Evolutionary conservation across 1,140 invertebrate genomes (phyloP).

Genomic region (Drosophila tsacasi): DNA sequence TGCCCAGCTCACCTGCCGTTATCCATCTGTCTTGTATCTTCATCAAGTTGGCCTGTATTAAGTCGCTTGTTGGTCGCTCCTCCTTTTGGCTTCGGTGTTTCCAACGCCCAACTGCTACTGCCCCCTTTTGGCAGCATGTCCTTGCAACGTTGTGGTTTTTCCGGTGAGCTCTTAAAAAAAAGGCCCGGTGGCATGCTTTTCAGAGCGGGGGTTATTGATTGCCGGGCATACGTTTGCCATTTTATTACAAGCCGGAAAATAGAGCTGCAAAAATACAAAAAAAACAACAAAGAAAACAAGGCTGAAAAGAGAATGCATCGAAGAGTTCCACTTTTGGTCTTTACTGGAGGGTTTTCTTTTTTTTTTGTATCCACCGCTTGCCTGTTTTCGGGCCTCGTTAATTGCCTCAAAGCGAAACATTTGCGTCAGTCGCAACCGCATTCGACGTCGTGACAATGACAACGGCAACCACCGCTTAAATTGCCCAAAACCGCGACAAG

Average conservation of each 20-base stretch:
- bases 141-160: conserved; percentile 57
- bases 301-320: conserved; percentile 8
- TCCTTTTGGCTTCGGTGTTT: background rate
- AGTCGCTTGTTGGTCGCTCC: conserved; percentile 69
- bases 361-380: background rate
- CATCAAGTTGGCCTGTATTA: conserved; percentile 79
- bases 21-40: conserved; percentile 81
- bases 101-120: background rate
- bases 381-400: conserved; percentile 66
- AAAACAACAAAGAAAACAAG: conserved; percentile 9
- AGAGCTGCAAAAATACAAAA: conserved; percentile 18
- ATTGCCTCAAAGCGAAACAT: conserved; percentile 83
- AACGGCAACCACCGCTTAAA: conserved; percentile 80
- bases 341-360: conserved; percentile 13
- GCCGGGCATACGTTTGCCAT: conserved; percentile 78
- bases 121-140: conserved; percentile 15
- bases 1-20: conserved; percentile 76
- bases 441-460: conserved; percentile 71
- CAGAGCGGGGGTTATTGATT: conserved; percentile 71
- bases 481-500: conserved; percentile 82
- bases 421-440: conserved; percentile 73
- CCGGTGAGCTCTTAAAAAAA: conserved; percentile 43
- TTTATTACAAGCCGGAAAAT: conserved; percentile 72
- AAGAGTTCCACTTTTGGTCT: conserved; percentile 39
- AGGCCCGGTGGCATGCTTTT: conserved; percentile 46